Base-by-base conservation (phyloP, 2,888 invertebrate genomes). In the Ypsolopha sequella region DNA sequence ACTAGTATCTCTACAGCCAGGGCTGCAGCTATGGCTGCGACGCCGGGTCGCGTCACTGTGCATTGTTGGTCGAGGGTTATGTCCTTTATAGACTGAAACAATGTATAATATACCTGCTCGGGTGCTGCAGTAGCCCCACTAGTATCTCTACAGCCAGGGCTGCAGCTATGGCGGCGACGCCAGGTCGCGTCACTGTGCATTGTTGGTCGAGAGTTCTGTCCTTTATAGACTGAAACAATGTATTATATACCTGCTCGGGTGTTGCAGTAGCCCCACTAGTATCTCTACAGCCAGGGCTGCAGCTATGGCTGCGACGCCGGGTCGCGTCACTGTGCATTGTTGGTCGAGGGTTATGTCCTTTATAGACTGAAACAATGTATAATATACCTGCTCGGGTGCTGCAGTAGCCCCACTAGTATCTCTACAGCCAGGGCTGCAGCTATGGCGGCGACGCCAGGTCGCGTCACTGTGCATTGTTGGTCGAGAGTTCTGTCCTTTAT, bases 11-110 rank as follows among this genome's bases (percentile, higher is more conserved):
- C 99, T 0, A 96, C 97, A 0, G 97, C 97, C 53, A 97, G 82
- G 3, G 96, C 95, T 13, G 93, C 93, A 0, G 97, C 98, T 50
- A 99, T 92, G 68, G 94, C 93, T 0, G 98, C 95, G 11, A 95
- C 91, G 1, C 98, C 99, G 0, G 99, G 98, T 51, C 99, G 88
- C 0, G 97, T 96, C 14, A 99, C 99, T 0, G 99, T 99, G 71
- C 99, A 99, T 73, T 99, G 99, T 72, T 99, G 97, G 78, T 99
- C 99, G 54, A 99, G 76, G 0, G 98, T 98, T 51, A 98, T 91
- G 71, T 98, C 97, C 63, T n/a, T n/a, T n/a, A n/a, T n/a, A n/a
- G n/a, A n/a, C n/a, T n/a, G n/a, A n/a, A n/a, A n/a, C n/a, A n/a
- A n/a, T n/a, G n/a, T n/a, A n/a, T n/a, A n/a, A n/a, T n/a, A n/a